Evolutionary conservation across 1,140 invertebrate species (phyloP).

Genomic region (Pectinophora gossypiella): DNA sequence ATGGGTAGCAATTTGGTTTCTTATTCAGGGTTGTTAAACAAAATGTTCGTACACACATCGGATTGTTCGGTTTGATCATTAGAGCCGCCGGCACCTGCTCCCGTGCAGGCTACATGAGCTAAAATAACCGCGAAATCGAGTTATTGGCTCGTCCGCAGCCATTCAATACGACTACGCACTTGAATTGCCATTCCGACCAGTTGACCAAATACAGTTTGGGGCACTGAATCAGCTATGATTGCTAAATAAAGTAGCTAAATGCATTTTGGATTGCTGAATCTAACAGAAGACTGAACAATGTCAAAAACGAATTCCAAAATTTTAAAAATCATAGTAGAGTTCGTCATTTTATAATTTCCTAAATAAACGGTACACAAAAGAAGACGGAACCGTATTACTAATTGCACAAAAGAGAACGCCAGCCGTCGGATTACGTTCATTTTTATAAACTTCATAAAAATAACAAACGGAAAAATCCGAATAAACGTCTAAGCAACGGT

Average conservation of each 20-base stretch:
- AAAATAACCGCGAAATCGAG: conserved; percentile 68
- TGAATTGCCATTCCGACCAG: conserved; percentile 39
- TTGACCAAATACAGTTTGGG: conserved; percentile 34
- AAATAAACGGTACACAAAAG: too few relatives aligned
- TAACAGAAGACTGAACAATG: too few relatives aligned
- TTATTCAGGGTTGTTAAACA: conserved; percentile 11
- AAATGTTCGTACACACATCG: conserved; percentile 24
- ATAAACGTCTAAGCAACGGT: conserved; percentile 31
- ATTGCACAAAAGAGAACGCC: neutral
- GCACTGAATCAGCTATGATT: conserved; percentile 35
- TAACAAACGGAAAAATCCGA: conserved; percentile 25
- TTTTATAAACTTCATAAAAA: neutral
- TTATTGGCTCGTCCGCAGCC: conserved; percentile 47
- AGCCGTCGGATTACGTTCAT: neutral
- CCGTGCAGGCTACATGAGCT: conserved; percentile 41
- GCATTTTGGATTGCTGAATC: too few relatives aligned
- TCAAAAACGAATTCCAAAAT: too few relatives aligned
- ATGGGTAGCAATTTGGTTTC: neutral
- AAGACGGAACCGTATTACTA: neutral
- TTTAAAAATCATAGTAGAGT: too few relatives aligned
- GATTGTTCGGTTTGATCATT: conserved; percentile 49
- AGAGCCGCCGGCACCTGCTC: conserved; percentile 52
- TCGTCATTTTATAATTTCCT: too few relatives aligned
- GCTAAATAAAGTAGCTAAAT: conserved; percentile 20
- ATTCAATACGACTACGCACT: conserved; percentile 52